Evolutionary conservation across 2,797 vertebrate species (phyloP).

Genomic region (Spea hammondii): DNA sequence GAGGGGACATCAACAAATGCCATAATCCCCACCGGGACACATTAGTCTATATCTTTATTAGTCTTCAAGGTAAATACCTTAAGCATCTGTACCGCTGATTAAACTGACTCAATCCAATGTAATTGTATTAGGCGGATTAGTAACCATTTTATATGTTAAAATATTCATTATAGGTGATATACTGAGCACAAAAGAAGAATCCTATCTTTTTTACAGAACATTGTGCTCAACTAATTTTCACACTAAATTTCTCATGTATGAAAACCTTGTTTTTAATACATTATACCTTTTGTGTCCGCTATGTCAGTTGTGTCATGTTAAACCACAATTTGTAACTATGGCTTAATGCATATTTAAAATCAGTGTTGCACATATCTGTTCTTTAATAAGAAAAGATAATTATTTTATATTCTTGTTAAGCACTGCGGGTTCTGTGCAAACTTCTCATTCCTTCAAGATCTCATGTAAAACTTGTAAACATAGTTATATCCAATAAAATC

Average conservation of each 20-base stretch:
- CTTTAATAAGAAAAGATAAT: not conserved
- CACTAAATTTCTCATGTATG: not conserved
- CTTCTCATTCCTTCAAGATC: not conserved
- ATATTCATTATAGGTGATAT: not conserved
- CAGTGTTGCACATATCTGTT: not conserved
- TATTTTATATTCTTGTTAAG: not conserved
- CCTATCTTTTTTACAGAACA: not conserved
- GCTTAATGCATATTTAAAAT: not conserved
- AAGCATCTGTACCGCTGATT: constrained; percentile 1
- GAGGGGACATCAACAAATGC: constrained; percentile 22
- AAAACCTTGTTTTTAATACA: not conserved
- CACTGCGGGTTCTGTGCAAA: no score
- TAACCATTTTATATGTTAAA: constrained; percentile 6
- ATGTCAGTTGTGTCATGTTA: not conserved
- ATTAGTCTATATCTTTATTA: constrained; percentile 31
- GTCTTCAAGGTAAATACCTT: constrained; percentile 28
- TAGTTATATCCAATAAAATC: not conserved
- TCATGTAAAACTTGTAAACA: not conserved
- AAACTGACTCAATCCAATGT: constrained; percentile 17
- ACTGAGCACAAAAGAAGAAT: not conserved
- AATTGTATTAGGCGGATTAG: constrained; percentile 30
- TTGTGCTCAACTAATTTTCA: not conserved
- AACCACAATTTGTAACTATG: no score
- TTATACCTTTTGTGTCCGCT: not conserved
- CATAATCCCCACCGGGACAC: constrained; percentile 13